A percentile compares a stretch with the other conserved stretches of the same genome.
Conservation (phyloP, 2,113 vertebrate species). For the Ctenomys sociabilis region DNA sequence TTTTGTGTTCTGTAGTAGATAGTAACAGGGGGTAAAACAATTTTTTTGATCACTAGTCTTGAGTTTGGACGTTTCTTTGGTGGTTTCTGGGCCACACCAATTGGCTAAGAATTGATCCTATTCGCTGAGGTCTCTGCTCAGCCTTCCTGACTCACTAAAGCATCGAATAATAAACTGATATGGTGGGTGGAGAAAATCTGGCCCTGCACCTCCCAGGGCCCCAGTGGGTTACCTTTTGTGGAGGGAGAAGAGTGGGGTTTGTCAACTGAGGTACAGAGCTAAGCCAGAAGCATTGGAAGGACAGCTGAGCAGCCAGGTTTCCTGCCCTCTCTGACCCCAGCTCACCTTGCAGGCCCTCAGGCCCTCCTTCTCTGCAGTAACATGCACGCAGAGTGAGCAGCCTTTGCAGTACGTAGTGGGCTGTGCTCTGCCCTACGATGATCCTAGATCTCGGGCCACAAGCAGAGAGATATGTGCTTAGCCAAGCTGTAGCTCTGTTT, state of each 20-base stretch:
- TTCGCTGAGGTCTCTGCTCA: not conserved
- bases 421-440: not conserved
- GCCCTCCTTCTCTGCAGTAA: not conserved
- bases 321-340: not conserved
- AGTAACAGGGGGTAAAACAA: not conserved
- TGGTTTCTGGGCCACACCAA: not conserved
- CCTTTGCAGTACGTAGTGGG: not conserved
- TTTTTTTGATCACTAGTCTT: not conserved
- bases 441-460: not conserved
- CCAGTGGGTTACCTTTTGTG: not conserved
- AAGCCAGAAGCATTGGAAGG: not conserved
- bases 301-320: not conserved
- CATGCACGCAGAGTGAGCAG: too few species aligned
- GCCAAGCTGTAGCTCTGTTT: not conserved
- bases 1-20: not conserved
- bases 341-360: not conserved
- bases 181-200: not conserved
- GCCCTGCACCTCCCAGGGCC: not conserved
- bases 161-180: not conserved
- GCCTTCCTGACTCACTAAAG: too few species aligned
- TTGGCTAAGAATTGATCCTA: not conserved
- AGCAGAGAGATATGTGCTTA: not conserved
- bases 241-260: accelerated
- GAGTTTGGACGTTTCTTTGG: not conserved
- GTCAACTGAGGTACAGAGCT: not conserved